Conservation (phyloP, 2,888 invertebrate species). For the Pteria penguin region DNA sequence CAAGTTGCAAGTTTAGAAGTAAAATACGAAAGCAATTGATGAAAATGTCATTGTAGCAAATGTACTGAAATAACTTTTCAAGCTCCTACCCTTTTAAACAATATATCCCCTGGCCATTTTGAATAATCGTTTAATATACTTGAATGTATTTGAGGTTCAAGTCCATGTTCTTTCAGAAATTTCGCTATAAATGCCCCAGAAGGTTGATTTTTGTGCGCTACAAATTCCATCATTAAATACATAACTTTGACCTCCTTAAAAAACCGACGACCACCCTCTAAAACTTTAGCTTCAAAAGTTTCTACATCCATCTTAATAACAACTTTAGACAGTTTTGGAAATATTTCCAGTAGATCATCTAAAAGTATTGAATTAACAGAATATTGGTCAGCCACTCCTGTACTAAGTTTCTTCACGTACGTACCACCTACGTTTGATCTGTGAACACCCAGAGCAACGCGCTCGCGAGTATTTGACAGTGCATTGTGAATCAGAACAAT, state of each 20-base stretch:
- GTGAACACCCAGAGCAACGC: constrained; percentile 32
- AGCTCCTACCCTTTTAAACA: no score
- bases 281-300: constrained; percentile 34
- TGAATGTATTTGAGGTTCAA: no score
- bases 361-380: constrained; percentile 25
- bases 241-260: constrained; percentile 22
- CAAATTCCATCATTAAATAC: constrained; percentile 31
- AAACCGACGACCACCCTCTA: constrained; percentile 27
- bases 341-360: constrained; percentile 36
- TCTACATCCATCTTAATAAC: constrained; percentile 42
- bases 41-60: no score
- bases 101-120: no score
- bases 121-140: no score
- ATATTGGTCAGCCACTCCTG: no score
- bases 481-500: constrained; percentile 36
- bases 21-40: no score
- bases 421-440: constrained; percentile 36
- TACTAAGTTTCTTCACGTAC: constrained; percentile 31
- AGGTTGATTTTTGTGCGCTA: constrained; percentile 18
- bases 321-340: constrained; percentile 22
- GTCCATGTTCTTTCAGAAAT: constrained; percentile 12
- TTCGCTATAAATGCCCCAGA: constrained; percentile 25
- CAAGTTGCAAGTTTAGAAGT: no score
- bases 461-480: constrained; percentile 33
- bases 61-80: no score